Evolutionary conservation across 2,113 vertebrate genomes (phyloP).

Genomic region (Taurulus bubalis): DNA sequence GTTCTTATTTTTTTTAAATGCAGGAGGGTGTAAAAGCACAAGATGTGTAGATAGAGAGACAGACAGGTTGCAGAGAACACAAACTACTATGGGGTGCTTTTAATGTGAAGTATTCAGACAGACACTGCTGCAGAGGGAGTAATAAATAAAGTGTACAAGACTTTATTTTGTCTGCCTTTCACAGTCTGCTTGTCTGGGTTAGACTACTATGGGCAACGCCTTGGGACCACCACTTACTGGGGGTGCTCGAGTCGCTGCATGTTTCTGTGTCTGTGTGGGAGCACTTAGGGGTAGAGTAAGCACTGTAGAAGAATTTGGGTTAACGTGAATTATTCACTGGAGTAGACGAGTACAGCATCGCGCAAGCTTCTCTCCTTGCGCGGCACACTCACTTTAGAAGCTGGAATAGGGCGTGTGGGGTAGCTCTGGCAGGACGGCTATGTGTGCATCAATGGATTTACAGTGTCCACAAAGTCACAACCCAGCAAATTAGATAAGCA

Average conservation of each 20-base stretch:
- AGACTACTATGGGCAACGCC: conserved; percentile 70
- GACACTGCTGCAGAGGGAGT: conserved; percentile 71
- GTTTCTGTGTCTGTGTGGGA: conserved; percentile 38
- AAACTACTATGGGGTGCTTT: conserved; percentile 68
- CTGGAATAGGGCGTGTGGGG: conserved; percentile 9
- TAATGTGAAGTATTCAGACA: conserved; percentile 76
- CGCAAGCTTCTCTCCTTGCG: conserved; percentile 39
- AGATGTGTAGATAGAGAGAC: conserved; percentile 49
- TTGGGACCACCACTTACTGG: conserved; percentile 70
- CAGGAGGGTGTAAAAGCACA: conserved; percentile 31
- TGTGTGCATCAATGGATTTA: conserved; percentile 39
- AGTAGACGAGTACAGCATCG: conserved; percentile 31
- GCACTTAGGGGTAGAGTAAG: conserved; percentile 63
- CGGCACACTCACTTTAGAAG: conserved; percentile 46
- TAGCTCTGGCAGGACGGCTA: conserved; percentile 20
- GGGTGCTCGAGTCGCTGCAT: conserved; percentile 24
- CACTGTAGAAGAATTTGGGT: conserved; percentile 75
- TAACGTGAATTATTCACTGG: conserved; percentile 80
- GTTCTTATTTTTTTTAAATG: conserved; percentile 32
- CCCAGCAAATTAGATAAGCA: conserved; percentile 54
- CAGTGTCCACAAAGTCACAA: conserved; percentile 49
- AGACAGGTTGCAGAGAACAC: conserved; percentile 53
- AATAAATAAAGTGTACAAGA: conserved; percentile 75
- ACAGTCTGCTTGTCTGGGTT: conserved; percentile 80
- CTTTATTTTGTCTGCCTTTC: conserved; percentile 80